phyloP scores from a whole-genome alignment of 2,113 vertebrate genomes.

The Argyrosomus japonicus region DNA sequence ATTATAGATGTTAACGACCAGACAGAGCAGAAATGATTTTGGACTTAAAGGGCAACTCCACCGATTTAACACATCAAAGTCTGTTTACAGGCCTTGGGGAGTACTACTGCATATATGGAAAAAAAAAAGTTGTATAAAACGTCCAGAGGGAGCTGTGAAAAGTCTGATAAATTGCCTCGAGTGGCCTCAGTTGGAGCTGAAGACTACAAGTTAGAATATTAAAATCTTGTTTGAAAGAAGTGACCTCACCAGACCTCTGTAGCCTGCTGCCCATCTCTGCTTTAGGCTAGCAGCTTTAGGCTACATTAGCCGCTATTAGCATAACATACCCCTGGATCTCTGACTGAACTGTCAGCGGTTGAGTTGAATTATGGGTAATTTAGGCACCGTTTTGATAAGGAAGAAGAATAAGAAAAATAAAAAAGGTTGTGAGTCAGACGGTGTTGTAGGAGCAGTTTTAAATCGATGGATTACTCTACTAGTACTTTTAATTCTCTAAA shows the following conservation, averaged over 20 bases:
- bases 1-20: slow-evolving; percentile 1
- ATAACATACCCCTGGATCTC: not conserved
- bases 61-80: not conserved
- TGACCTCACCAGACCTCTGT: not conserved
- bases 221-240: not conserved
- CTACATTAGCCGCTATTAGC: not conserved
- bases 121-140: not conserved
- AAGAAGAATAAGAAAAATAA: not conserved
- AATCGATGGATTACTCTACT: no score
- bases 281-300: no score
- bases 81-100: not conserved
- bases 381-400: not conserved
- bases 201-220: not conserved
- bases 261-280: not conserved
- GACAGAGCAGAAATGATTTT: not conserved
- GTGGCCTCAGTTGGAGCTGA: not conserved
- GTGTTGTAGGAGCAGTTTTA: no score
- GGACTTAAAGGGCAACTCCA: not conserved
- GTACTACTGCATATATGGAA: not conserved
- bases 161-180: not conserved
- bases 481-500: not conserved
- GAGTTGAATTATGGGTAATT: not conserved
- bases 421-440: not conserved
- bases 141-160: not conserved
- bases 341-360: no score